phyloP scores from a whole-genome alignment of 1,140 invertebrate species.

The Bombus waltoni region DNA sequence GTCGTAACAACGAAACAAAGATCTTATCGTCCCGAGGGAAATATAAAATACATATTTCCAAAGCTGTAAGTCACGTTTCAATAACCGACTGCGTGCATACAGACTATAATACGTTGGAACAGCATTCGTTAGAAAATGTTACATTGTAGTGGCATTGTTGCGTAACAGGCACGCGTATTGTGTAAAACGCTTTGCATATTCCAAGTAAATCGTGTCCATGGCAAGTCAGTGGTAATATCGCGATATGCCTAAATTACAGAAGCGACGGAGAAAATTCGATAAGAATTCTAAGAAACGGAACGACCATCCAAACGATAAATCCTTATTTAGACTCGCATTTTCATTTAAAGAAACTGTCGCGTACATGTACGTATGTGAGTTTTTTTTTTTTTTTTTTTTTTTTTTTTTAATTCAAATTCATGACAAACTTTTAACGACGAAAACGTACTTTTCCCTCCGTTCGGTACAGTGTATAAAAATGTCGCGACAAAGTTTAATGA shows the following conservation, averaged over 20 bases:
- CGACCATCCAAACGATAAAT: not conserved
- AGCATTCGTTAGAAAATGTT: not conserved
- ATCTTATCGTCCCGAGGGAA: not conserved
- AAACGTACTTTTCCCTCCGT: too few species aligned
- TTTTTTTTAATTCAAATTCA: too few species aligned
- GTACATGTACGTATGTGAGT: too few species aligned
- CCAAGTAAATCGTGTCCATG: not conserved
- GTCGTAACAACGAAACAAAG: slow-evolving; percentile 18
- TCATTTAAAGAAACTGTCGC: not conserved
- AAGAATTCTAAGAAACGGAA: not conserved
- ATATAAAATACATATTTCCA: not conserved
- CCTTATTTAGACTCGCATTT: not conserved
- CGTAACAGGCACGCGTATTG: too few species aligned
- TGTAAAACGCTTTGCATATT: not conserved
- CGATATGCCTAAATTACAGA: not conserved
- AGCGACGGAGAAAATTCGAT: not conserved
- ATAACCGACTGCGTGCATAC: not conserved
- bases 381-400: too few species aligned
- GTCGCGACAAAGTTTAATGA: not conserved
- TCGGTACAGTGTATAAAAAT: too few species aligned
- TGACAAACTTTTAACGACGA: too few species aligned
- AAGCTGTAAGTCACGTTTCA: not conserved
- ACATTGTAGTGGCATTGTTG: not conserved
- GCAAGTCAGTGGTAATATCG: not conserved
- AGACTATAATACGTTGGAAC: not conserved